Evolutionary conservation across 2,113 vertebrate species (phyloP), one percentile per base, ranked within the genome.

Genomic region (Pelecanoides urinatrix): DNA sequence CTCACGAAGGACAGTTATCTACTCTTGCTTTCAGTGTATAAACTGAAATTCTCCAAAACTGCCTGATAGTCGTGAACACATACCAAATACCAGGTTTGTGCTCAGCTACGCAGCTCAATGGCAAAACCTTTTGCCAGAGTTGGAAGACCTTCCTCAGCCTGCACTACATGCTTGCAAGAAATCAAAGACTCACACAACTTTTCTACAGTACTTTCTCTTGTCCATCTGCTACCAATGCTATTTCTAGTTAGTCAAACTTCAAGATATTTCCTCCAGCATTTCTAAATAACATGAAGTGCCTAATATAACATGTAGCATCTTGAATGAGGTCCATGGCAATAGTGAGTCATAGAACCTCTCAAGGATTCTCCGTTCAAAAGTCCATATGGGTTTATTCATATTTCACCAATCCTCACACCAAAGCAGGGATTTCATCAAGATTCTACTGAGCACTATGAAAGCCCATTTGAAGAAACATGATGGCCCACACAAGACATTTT

Each of bases 171-270:
- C 18, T 61, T 86, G 40, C 32, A 80, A 77, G 76, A 78, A 93
- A 68, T n/a, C 56, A 42, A 26, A 71, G 40, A n/a, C 13, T 79
- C 74, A 30, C 59, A 58, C 36, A 50, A 58, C 38, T 62, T 70
- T 80, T 70, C 86, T 53, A 68, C 50, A 61, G 67, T 56, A 66
- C 88, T 77, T 88, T 77, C 50, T 84, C 59, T 66, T 74, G n/a
- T 78, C 89, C 86, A 80, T 94, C 79, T 89, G 89, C 79, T 96
- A 86, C 68, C 47, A 74, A 27, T 50, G 65, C 76, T 95, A 94
- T 94, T 86, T 92, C 83, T 71, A 80, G 87, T 47, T 36, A 91
- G 76, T 32, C 75, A 74, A 83, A 83, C 55, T 59, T 88, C 66
- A 93, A 79, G 78, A 56, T 42, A 93, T 47, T 90, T 95, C 73